These are phyloP conservation scores for Encarsia formosa DNA, from an alignment of 2,888 invertebrate species.

Conservation along the genomic window DNA sequence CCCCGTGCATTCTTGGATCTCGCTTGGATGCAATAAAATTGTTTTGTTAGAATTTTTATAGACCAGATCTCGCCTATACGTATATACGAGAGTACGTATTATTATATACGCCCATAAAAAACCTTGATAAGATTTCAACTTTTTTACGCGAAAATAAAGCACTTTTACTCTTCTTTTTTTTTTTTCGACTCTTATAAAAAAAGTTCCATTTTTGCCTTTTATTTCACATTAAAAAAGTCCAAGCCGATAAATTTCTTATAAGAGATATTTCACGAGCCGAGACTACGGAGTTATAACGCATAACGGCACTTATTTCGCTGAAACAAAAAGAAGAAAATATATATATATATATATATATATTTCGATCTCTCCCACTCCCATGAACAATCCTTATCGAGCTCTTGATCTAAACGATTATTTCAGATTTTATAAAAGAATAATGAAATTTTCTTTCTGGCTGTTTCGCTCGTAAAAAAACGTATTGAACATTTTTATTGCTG, in stretches of 20 bases:
- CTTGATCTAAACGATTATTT: no score
- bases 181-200: constrained; percentile 8
- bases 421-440: constrained; percentile 18
- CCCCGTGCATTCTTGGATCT: no score
- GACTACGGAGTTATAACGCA: constrained; percentile 9
- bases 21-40: constrained; percentile 17
- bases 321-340: no score
- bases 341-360: no score
- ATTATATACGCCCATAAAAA: constrained; percentile 13
- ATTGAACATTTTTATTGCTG: neutral
- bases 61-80: constrained; percentile 15
- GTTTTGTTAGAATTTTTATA: constrained; percentile 22
- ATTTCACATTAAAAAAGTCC: constrained; percentile 15
- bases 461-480: neutral
- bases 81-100: no score
- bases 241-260: constrained; percentile 18
- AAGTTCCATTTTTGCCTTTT: constrained; percentile 9
- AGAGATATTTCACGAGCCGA: constrained; percentile 11
- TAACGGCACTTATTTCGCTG: constrained; percentile 14
- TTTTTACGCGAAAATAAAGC: constrained; percentile 20
- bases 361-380: no score
- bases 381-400: no score
- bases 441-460: constrained; percentile 10
- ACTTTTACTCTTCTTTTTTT: constrained; percentile 10
- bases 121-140: constrained; percentile 20